Evolutionary conservation across 2,797 vertebrate species (phyloP).

Genomic region (Sebastes hopkinsi): DNA sequence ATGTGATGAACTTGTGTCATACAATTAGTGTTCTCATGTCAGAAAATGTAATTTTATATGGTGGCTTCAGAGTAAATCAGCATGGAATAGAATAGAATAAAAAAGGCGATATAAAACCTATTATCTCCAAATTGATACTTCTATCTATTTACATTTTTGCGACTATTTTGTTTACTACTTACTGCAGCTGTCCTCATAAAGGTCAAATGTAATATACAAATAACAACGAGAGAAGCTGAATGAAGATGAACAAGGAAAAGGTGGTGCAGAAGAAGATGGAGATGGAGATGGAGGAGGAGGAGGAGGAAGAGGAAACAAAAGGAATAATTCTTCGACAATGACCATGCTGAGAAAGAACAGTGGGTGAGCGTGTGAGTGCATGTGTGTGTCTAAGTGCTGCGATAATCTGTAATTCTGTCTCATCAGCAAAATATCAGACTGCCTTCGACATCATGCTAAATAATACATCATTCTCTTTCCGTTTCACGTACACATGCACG

Average conservation of each 20-base stretch:
- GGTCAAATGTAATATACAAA: not conserved
- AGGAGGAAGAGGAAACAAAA: not conserved
- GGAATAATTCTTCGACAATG: not conserved
- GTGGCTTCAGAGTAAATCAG: not conserved
- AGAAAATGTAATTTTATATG: not conserved
- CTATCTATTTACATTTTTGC: not conserved
- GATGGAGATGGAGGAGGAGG: not conserved
- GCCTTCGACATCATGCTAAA: conserved; percentile 69
- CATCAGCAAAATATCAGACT: conserved; percentile 78
- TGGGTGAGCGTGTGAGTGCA: not conserved
- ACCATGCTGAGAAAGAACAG: conserved; percentile 2
- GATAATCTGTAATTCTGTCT: conserved; percentile 73
- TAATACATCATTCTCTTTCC: conserved; percentile 68
- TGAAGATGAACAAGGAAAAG: not conserved
- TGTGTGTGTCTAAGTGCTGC: conserved; percentile 26
- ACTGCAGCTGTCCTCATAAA: not conserved
- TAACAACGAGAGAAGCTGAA: not conserved
- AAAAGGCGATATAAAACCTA: not conserved
- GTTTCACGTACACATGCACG: conserved; percentile 26
- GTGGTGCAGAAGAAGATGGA: not conserved
- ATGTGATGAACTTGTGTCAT: not conserved
- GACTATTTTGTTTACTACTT: not conserved
- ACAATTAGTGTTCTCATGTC: not conserved
- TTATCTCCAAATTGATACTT: not conserved
- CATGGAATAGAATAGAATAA: not conserved